phyloP scores from a whole-genome alignment of 2,888 invertebrate species.

The Thecophora atra region DNA sequence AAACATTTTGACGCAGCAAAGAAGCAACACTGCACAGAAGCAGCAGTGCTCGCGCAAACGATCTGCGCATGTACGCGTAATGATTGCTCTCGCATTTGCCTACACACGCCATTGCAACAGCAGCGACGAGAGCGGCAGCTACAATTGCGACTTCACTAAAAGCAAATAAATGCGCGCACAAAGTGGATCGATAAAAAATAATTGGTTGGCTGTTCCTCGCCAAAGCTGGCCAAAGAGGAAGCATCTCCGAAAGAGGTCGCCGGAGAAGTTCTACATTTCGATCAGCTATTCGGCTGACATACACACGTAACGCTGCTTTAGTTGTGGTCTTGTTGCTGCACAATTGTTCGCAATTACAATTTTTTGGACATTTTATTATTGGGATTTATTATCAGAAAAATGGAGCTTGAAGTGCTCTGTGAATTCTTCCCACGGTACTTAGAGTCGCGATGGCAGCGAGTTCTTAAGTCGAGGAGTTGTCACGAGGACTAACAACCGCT shows the following conservation, averaged over 20 bases:
- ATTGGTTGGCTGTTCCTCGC: constrained; percentile 31
- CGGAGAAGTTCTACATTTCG: constrained; percentile 6
- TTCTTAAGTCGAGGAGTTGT: neutral
- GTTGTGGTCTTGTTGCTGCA: neutral
- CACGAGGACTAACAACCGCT: neutral
- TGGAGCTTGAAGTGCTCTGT: constrained; percentile 16
- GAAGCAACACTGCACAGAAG: constrained; percentile 11
- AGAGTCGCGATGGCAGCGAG: constrained; percentile 27
- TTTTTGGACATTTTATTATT: constrained; percentile 38
- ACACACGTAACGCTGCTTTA: constrained; percentile 20
- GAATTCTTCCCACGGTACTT: constrained; percentile 37
- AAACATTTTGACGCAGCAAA: constrained; percentile 18
- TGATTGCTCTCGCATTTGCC: constrained; percentile 35
- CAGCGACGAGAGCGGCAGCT: neutral
- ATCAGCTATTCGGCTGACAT: neutral
- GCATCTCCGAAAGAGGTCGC: neutral
- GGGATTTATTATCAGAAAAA: constrained; percentile 21
- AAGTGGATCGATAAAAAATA: constrained; percentile 39
- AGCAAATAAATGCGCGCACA: constrained; percentile 33
- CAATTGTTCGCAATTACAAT: constrained; percentile 39
- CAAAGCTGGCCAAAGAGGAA: neutral
- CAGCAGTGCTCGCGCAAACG: constrained; percentile 5
- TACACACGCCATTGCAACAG: constrained; percentile 21
- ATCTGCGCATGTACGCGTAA: constrained; percentile 32
- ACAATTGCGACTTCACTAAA: constrained; percentile 15